These are phyloP conservation scores for Opisthocomus hoazin DNA, from an alignment of 2,113 vertebrate species.

Conservation along the genomic window DNA sequence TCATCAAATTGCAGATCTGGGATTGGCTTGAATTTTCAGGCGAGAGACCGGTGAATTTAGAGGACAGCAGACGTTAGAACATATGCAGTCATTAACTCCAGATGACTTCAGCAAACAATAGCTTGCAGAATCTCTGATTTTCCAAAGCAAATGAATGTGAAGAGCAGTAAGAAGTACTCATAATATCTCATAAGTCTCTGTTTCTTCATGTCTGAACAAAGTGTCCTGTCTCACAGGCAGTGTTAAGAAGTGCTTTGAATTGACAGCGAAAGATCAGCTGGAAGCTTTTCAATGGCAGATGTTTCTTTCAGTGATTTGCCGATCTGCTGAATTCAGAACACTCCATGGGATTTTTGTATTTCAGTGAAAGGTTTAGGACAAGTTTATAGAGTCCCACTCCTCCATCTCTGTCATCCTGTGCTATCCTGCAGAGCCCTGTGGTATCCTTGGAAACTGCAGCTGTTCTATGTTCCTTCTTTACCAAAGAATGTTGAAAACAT, in stretches of 20 bases:
- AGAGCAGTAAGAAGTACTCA: neutral
- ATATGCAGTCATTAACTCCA: neutral
- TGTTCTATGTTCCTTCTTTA: neutral
- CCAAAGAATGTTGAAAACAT: neutral
- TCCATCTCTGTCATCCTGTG: fast-evolving
- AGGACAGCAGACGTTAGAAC: neutral
- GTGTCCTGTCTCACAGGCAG: neutral
- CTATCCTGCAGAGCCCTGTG: neutral
- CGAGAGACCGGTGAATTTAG: neutral
- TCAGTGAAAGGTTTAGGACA: neutral
- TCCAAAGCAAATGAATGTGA: neutral
- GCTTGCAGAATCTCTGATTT: neutral
- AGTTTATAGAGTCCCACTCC: neutral
- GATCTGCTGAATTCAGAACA: neutral
- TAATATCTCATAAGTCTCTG: neutral
- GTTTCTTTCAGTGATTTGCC: neutral
- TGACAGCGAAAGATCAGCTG: neutral
- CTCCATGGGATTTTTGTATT: neutral
- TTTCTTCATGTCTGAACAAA: neutral
- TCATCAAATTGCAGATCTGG: slow-evolving; percentile 35
- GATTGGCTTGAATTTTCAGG: slow-evolving; percentile 21
- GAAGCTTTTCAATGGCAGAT: neutral
- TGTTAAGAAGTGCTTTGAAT: neutral
- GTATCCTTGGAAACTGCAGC: neutral
- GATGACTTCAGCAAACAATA: neutral